These are phyloP conservation scores for Tyria jacobaeae DNA, from an alignment of 2,888 invertebrate species.

Conservation along the genomic window DNA sequence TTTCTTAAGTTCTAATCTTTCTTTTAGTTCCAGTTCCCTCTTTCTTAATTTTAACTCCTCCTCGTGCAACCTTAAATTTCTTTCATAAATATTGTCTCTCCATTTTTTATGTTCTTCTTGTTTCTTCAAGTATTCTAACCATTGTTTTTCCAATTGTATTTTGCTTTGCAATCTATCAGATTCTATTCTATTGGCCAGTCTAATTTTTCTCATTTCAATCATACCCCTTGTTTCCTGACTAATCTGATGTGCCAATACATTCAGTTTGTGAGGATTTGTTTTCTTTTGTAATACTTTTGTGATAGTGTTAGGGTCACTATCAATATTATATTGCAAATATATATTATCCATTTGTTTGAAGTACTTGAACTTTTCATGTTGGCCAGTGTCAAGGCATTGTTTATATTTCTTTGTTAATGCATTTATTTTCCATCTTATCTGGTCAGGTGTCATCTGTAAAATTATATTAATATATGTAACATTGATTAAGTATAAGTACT, in stretches of 20 bases:
- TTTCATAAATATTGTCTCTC: constrained; percentile 58
- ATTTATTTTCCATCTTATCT: constrained; percentile 71
- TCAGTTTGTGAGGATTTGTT: constrained; percentile 31
- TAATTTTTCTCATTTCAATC: constrained; percentile 63
- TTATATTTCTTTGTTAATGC: constrained; percentile 68
- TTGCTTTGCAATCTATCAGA: constrained; percentile 64
- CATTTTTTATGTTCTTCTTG: constrained; percentile 57
- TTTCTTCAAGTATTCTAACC: constrained; percentile 63
- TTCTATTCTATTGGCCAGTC: constrained; percentile 66
- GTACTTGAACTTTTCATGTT: constrained; percentile 62
- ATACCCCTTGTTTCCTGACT: constrained; percentile 59
- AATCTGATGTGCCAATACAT: constrained; percentile 23
- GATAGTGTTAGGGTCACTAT: constrained; percentile 55
- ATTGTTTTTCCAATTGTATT: constrained; percentile 66
- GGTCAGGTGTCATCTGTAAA: constrained; percentile 62
- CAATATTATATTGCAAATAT: constrained; percentile 61
- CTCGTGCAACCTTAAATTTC: constrained; percentile 57
- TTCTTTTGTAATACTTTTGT: constrained; percentile 54
- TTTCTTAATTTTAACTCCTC: constrained; percentile 60
- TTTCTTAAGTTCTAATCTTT: constrained; percentile 59
- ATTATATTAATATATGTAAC: background rate
- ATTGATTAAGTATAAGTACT: background rate
- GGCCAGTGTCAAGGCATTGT: constrained; percentile 59
- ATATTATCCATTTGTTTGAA: constrained; percentile 65
- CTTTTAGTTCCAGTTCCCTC: constrained; percentile 59